A percentile compares a stretch with the other conserved stretches of the same genome.
These are phyloP conservation scores for Choristoneura rosaceana DNA, from an alignment of 2,888 invertebrate species.

Conservation along the genomic window DNA sequence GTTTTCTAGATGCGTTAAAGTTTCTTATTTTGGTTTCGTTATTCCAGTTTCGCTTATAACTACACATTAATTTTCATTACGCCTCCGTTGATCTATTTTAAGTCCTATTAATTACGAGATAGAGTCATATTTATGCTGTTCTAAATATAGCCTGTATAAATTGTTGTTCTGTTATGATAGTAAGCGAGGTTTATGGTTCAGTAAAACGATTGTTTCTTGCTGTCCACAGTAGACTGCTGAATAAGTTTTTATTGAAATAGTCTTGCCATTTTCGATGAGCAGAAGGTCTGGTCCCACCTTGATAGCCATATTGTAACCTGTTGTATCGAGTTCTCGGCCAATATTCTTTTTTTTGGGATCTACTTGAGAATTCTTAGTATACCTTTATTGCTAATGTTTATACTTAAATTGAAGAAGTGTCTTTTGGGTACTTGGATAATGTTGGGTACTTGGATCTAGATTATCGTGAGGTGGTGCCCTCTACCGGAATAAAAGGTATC, in stretches of 20 bases:
- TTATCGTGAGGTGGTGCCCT: no score
- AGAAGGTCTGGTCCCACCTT: constrained; percentile 22
- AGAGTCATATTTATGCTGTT: constrained; percentile 58
- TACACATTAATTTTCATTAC: constrained; percentile 63
- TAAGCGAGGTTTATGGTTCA: constrained; percentile 15
- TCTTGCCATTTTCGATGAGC: constrained; percentile 28
- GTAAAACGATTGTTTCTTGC: constrained; percentile 59
- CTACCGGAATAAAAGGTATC: no score
- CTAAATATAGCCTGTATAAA: constrained; percentile 54
- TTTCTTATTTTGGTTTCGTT: constrained; percentile 18
- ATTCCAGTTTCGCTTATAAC: constrained; percentile 55
- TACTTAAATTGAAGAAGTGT: background rate
- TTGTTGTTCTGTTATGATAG: constrained; percentile 54
- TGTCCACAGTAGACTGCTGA: constrained; percentile 65
- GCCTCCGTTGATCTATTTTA: constrained; percentile 60
- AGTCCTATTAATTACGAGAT: constrained; percentile 63
- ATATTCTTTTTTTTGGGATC: constrained; percentile 29
- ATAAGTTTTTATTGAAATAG: constrained; percentile 51
- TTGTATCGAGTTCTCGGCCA: constrained; percentile 26
- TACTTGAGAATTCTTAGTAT: background rate
- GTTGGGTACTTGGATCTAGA: no score
- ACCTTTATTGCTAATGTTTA: background rate
- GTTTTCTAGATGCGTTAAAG: constrained; percentile 4
- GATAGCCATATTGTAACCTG: constrained; percentile 25
- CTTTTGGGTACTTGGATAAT: background rate